phyloP scores from a whole-genome alignment of 2,797 vertebrate species.

The Esox masquinongy region DNA sequence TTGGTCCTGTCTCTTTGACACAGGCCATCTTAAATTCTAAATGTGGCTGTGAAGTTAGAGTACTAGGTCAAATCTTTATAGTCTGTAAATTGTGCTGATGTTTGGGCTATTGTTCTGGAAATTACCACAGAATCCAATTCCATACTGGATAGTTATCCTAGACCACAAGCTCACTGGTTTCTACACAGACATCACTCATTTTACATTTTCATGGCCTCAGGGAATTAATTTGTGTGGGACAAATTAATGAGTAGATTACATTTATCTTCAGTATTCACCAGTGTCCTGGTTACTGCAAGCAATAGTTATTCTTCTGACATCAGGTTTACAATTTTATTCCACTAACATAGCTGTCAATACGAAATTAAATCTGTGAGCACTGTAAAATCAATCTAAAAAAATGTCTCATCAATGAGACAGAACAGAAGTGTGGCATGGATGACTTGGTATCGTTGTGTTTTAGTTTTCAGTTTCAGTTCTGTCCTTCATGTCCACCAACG shows the following conservation, averaged over 20 bases:
- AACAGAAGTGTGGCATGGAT: no score
- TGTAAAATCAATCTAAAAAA: no score
- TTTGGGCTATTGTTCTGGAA: conserved; percentile 3
- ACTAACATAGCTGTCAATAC: no score
- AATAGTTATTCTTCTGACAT: background rate
- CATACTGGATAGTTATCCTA: background rate
- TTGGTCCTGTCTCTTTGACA: conserved; percentile 14
- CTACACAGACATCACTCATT: background rate
- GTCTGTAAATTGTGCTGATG: background rate
- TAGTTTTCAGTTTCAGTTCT: no score
- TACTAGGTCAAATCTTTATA: background rate
- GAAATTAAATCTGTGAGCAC: no score
- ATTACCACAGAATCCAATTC: conserved; percentile 11
- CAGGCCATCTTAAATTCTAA: background rate
- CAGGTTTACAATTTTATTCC: no score
- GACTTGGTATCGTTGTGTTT: no score
- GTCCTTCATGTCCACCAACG: background rate
- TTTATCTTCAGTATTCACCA: background rate
- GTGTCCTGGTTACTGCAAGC: background rate
- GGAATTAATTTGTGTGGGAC: no score
- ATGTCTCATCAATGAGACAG: no score
- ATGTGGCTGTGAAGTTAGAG: conserved; percentile 14
- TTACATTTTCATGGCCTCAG: background rate
- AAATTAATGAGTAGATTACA: background rate
- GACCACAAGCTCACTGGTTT: background rate